phyloP scores from a whole-genome alignment of 2,888 invertebrate species.

The Seira musarum region DNA sequence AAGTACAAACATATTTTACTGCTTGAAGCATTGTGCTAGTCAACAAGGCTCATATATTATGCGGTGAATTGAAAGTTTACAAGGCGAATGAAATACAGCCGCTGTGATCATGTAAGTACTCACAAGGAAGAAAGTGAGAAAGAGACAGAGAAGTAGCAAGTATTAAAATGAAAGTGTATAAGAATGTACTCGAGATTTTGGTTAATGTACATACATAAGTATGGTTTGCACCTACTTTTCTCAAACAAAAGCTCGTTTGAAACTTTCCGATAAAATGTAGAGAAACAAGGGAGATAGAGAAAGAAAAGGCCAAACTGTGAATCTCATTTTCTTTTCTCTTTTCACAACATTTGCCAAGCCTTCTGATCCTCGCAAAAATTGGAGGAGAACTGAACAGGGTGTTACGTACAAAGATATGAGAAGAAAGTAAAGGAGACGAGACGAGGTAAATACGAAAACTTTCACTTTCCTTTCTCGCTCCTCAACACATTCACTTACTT shows the following conservation, averaged over 20 bases:
- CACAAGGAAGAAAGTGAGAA: background rate
- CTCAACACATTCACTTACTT: no score
- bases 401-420: no score
- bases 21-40: background rate
- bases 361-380: no score
- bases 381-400: no score
- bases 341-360: conserved; percentile 36
- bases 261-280: conserved; percentile 30
- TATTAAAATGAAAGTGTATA: background rate
- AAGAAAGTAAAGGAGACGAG: conserved; percentile 9
- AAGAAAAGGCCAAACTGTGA: conserved; percentile 44
- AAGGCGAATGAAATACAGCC: background rate
- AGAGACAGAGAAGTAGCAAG: no score
- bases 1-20: no score
- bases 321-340: conserved; percentile 43
- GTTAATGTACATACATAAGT: background rate
- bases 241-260: background rate
- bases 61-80: conserved; percentile 15
- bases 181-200: conserved; percentile 15
- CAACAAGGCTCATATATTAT: background rate
- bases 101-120: background rate
- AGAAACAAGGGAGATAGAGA: conserved; percentile 35
- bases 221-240: background rate
- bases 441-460: conserved; percentile 39
- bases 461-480: conserved; percentile 26